Evolutionary conservation across 2,113 vertebrate species (phyloP).

Genomic region (Tragelaphus imberbis): DNA sequence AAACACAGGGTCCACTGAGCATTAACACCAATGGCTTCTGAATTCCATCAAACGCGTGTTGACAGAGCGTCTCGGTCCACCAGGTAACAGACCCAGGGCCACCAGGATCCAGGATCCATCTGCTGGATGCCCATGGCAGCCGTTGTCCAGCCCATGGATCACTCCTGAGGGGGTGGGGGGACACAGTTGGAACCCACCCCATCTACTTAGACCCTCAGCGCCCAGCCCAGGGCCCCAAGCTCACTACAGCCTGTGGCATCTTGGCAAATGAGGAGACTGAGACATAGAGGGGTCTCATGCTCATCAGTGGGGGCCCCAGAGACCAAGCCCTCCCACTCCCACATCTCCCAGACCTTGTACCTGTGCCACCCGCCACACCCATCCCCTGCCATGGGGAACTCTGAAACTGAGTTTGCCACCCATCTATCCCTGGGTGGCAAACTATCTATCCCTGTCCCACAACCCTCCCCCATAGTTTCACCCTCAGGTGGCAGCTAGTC

Average conservation of each 20-base stretch:
- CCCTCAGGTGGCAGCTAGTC: neutral
- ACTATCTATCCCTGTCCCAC: neutral
- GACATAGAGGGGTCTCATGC: neutral
- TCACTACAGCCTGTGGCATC: neutral
- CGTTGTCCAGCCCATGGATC: neutral
- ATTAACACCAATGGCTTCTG: neutral
- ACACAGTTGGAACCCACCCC: neutral
- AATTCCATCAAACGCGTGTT: fast-evolving
- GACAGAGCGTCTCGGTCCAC: neutral
- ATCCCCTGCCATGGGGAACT: neutral
- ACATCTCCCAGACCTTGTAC: neutral
- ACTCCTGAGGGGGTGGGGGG: fast-evolving
- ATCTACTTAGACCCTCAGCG: neutral
- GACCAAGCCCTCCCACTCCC: neutral
- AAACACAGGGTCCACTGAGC: fast-evolving
- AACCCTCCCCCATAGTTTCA: neutral
- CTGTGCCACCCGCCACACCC: fast-evolving
- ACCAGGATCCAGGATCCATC: neutral
- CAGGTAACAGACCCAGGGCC: neutral
- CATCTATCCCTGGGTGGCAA: too few relatives aligned
- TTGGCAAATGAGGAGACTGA: neutral
- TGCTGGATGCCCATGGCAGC: neutral
- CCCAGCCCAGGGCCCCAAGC: neutral
- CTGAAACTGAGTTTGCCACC: neutral
- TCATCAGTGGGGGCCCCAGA: neutral